These are phyloP conservation scores for Nomada ferruginata DNA, from an alignment of 2,888 invertebrate genomes.

Conservation along the genomic window DNA sequence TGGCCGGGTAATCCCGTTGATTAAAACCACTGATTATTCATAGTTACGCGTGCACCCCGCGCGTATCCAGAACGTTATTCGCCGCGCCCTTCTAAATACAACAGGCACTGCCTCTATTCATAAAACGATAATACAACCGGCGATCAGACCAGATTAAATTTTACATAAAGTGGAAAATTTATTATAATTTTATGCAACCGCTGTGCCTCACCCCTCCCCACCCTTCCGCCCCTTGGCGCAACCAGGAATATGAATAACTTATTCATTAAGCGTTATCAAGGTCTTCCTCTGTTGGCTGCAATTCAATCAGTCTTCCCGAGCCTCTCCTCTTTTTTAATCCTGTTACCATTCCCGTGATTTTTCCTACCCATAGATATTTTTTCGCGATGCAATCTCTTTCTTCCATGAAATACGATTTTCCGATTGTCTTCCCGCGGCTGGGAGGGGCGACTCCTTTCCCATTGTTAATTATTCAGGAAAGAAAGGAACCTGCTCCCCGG, in stretches of 20 bases:
- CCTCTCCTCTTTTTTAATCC: slow-evolving; percentile 35
- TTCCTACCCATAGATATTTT: slow-evolving; percentile 1
- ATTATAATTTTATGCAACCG: slow-evolving; percentile 55
- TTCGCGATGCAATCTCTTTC: neutral
- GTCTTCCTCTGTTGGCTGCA: slow-evolving; percentile 38
- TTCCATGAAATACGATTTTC: neutral
- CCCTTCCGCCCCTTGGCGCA: neutral
- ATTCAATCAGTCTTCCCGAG: slow-evolving; percentile 42
- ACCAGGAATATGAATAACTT: slow-evolving; percentile 51
- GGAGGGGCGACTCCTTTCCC: neutral
- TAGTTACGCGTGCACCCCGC: slow-evolving; percentile 52
- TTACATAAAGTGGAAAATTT: slow-evolving; percentile 59
- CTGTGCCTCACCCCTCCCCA: neutral
- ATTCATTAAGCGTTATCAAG: slow-evolving; percentile 58
- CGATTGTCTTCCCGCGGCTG: neutral
- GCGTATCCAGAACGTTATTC: slow-evolving; percentile 41
- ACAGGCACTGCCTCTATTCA: slow-evolving; percentile 54
- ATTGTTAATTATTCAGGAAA: neutral
- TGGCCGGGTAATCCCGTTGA: slow-evolving; percentile 62
- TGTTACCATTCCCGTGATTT: slow-evolving; percentile 31
- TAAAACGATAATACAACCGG: slow-evolving; percentile 53
- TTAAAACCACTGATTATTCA: slow-evolving; percentile 68
- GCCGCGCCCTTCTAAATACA: slow-evolving; percentile 56
- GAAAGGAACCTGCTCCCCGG: neutral
- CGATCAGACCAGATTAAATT: slow-evolving; percentile 63